These are phyloP conservation scores for Cryptocephalus primarius DNA, from an alignment of 2,888 invertebrate genomes.

Conservation along the genomic window DNA sequence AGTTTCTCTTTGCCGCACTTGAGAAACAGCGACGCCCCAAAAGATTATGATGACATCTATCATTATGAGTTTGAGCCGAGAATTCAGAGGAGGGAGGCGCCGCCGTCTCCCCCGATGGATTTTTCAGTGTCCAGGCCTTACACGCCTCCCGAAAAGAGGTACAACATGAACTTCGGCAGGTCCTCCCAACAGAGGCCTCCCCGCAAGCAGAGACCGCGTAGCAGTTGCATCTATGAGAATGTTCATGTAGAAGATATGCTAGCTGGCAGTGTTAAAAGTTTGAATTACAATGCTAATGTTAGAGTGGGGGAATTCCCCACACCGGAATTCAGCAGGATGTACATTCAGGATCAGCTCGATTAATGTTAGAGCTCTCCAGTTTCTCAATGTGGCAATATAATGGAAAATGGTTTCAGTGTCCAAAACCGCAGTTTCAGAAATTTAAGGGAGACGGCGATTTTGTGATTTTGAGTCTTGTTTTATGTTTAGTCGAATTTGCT, in stretches of 20 bases:
- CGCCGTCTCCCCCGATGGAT: conserved; percentile 3
- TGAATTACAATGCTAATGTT: conserved; percentile 24
- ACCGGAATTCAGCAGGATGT: conserved; percentile 34
- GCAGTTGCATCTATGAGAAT: conserved; percentile 34
- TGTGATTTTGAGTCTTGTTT: too few relatives aligned
- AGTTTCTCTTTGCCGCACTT: conserved; percentile 27
- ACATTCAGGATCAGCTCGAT: conserved; percentile 31
- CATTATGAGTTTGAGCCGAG: neutral
- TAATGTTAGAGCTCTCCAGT: conserved; percentile 6
- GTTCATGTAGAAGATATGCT: conserved; percentile 23
- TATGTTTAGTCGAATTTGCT: too few relatives aligned
- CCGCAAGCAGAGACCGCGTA: conserved; percentile 18
- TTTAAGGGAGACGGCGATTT: too few relatives aligned
- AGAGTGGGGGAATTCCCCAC: conserved; percentile 33
- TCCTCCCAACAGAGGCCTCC: conserved; percentile 3
- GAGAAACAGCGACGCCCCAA: conserved; percentile 8
- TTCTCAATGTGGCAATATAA: too few relatives aligned
- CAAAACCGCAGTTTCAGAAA: too few relatives aligned
- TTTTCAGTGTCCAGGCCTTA: conserved; percentile 18
- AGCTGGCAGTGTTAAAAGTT: conserved; percentile 19
- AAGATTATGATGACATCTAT: conserved; percentile 5
- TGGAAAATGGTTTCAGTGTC: too few relatives aligned
- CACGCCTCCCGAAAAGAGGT: conserved; percentile 33
- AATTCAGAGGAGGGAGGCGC: neutral
- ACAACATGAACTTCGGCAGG: conserved; percentile 29